Conservation (phyloP, 2,797 vertebrate species). For the Premnoplex brunnescens region DNA sequence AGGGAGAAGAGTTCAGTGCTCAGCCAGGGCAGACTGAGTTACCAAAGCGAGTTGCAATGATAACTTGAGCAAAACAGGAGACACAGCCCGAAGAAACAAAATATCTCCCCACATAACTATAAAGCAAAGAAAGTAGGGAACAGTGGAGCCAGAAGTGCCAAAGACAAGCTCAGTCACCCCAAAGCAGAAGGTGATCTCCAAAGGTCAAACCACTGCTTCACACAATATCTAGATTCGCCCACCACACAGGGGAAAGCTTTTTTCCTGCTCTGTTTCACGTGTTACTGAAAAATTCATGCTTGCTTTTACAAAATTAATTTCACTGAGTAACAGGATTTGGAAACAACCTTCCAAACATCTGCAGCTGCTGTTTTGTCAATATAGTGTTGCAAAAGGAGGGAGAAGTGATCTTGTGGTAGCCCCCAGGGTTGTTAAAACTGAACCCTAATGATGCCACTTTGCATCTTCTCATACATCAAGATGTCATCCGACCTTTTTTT, state of each 20-base stretch:
- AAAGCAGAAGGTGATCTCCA: not conserved
- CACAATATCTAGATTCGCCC: fast-evolving
- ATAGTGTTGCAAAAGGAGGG: not conserved
- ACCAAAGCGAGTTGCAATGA: fast-evolving
- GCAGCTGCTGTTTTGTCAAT: not conserved
- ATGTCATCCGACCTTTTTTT: not conserved
- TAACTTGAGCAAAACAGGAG: not conserved
- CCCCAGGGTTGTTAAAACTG: not conserved
- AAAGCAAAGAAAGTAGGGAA: not conserved
- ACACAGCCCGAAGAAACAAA: not conserved
- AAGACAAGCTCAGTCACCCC: not conserved
- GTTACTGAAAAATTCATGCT: constrained; percentile 31
- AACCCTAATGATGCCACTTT: not conserved
- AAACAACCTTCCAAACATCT: not conserved
- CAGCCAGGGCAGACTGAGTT: not conserved
- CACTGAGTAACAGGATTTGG: not conserved
- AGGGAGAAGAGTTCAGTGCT: not conserved
- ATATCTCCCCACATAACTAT: not conserved
- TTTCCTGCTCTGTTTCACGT: not conserved
- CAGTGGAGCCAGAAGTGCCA: not conserved
- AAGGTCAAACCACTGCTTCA: not conserved
- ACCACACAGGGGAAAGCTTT: not conserved
- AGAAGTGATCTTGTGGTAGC: not conserved
- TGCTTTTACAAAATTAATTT: constrained; percentile 44
- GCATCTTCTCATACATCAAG: not conserved